A percentile compares a stretch with the other conserved stretches of the same genome.
Conservation (phyloP, 2,888 invertebrate species). For the Salpingus planirostris region DNA sequence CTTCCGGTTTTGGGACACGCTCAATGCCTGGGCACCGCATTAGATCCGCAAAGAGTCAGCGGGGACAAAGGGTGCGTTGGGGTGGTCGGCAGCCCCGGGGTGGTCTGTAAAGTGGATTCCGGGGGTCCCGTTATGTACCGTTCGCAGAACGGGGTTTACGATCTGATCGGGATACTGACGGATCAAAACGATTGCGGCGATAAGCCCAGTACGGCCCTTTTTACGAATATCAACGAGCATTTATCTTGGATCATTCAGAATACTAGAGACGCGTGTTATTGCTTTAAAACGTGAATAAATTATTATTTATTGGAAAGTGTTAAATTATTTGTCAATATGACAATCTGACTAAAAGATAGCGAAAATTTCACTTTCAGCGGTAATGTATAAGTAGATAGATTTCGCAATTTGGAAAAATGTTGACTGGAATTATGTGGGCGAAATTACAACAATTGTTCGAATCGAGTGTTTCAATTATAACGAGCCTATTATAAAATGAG, state of each 20-base stretch:
- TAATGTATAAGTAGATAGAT: no score
- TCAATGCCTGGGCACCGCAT: slow-evolving; percentile 41
- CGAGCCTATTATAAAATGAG: no score
- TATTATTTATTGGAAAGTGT: background rate
- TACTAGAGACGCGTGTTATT: slow-evolving; percentile 50
- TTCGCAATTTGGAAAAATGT: no score
- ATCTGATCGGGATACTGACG: slow-evolving; percentile 47
- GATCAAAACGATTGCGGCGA: slow-evolving; percentile 44
- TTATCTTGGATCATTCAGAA: slow-evolving; percentile 49
- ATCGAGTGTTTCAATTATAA: no score
- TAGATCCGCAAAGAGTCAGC: slow-evolving; percentile 34
- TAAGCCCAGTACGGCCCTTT: slow-evolving; percentile 40
- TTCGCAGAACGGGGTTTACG: slow-evolving; percentile 43
- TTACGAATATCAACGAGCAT: slow-evolving; percentile 46
- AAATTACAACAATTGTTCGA: no score
- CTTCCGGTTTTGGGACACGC: slow-evolving; percentile 43
- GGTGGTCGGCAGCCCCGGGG: slow-evolving; percentile 42
- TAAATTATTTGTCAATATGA: background rate
- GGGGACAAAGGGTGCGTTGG: slow-evolving; percentile 50
- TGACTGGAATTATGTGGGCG: no score
- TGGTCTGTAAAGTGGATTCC: slow-evolving; percentile 49
- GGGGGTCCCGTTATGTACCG: slow-evolving; percentile 49
- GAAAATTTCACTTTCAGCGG: no score
- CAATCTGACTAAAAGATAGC: background rate
- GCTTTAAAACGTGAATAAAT: slow-evolving; percentile 30